Evolutionary conservation across 2,888 invertebrate genomes (phyloP).

Genomic region (Pimpla rufipes): DNA sequence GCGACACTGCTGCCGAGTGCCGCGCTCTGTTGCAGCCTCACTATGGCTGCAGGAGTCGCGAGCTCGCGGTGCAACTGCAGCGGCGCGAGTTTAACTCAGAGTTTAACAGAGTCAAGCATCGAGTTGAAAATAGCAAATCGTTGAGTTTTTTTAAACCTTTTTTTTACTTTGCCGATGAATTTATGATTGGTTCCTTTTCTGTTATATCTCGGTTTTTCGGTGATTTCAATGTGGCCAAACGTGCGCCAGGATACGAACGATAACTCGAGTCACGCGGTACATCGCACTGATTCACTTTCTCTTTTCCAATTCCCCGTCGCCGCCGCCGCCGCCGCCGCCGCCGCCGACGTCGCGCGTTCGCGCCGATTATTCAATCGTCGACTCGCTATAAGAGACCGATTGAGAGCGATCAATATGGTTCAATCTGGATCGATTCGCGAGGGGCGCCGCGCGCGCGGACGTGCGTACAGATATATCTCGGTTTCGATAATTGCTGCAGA

Average conservation of each 20-base stretch:
- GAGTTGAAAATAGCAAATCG: too few relatives aligned
- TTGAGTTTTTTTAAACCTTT: too few relatives aligned
- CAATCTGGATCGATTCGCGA: slow-evolving; percentile 24
- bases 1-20: slow-evolving; percentile 22
- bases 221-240: background rate
- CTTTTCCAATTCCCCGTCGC: slow-evolving; percentile 22
- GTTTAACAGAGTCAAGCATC: too few relatives aligned
- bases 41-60: background rate
- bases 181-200: background rate
- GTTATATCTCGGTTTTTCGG: background rate
- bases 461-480: too few relatives aligned
- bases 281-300: slow-evolving; percentile 39
- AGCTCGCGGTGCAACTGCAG: slow-evolving; percentile 38
- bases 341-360: background rate
- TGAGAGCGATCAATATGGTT: slow-evolving; percentile 23
- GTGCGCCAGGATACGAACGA: background rate
- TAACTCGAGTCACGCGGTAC: background rate
- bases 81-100: slow-evolving; percentile 29
- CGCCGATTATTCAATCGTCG: slow-evolving; percentile 7
- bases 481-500: too few relatives aligned
- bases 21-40: background rate
- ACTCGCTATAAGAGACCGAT: background rate
- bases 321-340: background rate
- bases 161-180: background rate
- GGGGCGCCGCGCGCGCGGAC: background rate